Base-by-base conservation (phyloP, 2,797 vertebrate genomes). In the Melanotaenia pygmaea region DNA sequence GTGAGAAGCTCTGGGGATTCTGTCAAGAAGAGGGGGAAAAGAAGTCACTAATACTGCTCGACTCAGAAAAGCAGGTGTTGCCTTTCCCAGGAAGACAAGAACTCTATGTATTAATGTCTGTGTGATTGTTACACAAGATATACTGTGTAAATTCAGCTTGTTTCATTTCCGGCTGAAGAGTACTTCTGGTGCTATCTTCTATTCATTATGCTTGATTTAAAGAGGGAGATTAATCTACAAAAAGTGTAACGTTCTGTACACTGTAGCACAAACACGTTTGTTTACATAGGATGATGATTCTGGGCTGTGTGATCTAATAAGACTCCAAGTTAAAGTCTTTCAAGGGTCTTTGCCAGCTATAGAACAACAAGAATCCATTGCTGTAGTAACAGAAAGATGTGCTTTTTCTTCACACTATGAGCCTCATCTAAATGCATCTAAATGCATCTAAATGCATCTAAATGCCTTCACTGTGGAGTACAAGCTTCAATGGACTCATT, bases 401-500 rank as follows among this genome's bases (percentile, higher is more conserved):
- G 8, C 75, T 69, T 4, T 66, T 77, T 74, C 58, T 90, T 84
- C 79, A 83, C 64, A 72, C 79, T 80, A 70, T 78, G 87, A 72
- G 81, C 79, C 84, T 86, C 81, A 67, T 88, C 76, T 85, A 69
- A 87, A 84, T 87, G 86, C 85, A 67, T 87, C 74, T 84, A 69
- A 87, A 86, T 84, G 87, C 84, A 67, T 87, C 74, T 84, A 69
- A 87, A 86, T 84, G 87, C 28, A 67, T 87, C 74, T 84, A 69
- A 87, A 86, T 84, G 87, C 84, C 79, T 74, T 83, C 85, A 85
- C 82, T 81, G 82, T 79, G 84, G 81, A 88, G 85, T 75, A 88
- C 79, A 85, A 91, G 81, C 85, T 81, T 89, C 72, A 86, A 87
- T 88, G 68, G 82, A 88, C 81, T 90, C 86, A 84, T 74, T 82